Evolutionary conservation across 53 echinoderm and acorn worm species (phyloP).

Genomic region (Luidia sarsii): DNA sequence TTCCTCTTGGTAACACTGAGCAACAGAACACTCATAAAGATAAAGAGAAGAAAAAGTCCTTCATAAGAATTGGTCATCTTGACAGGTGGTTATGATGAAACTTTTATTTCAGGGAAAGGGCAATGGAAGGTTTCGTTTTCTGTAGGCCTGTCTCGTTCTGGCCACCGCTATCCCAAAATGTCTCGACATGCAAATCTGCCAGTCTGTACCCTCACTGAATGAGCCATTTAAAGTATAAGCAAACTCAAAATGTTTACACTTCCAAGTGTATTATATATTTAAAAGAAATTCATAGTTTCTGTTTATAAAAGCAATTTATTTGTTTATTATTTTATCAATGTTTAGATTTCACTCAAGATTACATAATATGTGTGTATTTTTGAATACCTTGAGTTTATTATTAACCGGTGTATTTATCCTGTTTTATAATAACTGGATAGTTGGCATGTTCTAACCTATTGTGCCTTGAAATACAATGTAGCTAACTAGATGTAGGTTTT

Average conservation of each 20-base stretch:
- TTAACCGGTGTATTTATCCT: background rate
- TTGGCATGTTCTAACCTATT: conserved; percentile 40
- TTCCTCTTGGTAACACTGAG: too few relatives aligned
- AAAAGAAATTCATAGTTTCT: conserved; percentile 28
- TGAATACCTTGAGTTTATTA: conserved; percentile 1
- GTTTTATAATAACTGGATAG: background rate
- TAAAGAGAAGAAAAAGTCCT: too few relatives aligned
- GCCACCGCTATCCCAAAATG: too few relatives aligned
- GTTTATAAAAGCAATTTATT: conserved; percentile 32
- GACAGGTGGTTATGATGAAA: too few relatives aligned
- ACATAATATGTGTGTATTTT: conserved; percentile 14
- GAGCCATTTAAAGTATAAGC: conserved; percentile 42
- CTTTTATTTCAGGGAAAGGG: too few relatives aligned
- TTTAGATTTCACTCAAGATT: conserved; percentile 24
- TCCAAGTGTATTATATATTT: conserved; percentile 48
- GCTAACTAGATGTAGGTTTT: conserved; percentile 17
- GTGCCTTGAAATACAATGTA: conserved; percentile 49
- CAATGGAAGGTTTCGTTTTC: too few relatives aligned
- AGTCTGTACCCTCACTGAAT: conserved; percentile 32
- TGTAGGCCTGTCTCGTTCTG: too few relatives aligned
- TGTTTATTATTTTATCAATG: background rate
- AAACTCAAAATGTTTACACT: conserved; percentile 40
- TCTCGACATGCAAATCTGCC: background rate
- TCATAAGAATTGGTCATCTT: too few relatives aligned
- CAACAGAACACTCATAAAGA: too few relatives aligned